A percentile compares a stretch with the other conserved stretches of the same genome.
Conservation (phyloP, 64 coral and sea anemone species). For the Dendrophyllia cribrosa region DNA sequence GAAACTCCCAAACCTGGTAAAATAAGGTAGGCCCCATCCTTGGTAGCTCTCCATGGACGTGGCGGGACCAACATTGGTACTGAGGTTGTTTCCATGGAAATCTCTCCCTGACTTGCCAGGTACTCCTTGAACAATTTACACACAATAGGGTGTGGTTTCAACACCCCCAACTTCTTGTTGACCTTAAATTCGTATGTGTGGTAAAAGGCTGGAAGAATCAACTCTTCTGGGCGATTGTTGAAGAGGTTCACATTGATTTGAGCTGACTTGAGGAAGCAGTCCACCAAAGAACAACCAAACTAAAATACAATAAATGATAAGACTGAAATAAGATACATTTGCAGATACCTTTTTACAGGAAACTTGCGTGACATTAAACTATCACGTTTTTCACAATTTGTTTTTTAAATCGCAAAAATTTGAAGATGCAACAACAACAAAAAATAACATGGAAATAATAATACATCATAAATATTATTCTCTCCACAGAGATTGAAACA, state of each 20-base stretch:
- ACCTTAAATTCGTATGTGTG: slow-evolving; percentile 96
- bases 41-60: slow-evolving; percentile 85
- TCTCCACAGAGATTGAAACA: no score
- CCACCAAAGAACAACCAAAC: slow-evolving; percentile 94
- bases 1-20: slow-evolving; percentile 70
- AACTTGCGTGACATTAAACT: no score
- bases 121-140: slow-evolving; percentile 93
- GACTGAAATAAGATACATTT: no score
- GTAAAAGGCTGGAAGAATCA: slow-evolving; percentile 87
- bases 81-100: slow-evolving; percentile 94
- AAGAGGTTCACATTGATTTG: slow-evolving; percentile 89
- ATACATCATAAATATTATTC: no score
- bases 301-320: neutral
- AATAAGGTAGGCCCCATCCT: slow-evolving; percentile 95
- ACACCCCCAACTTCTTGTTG: slow-evolving; percentile 82
- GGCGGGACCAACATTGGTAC: slow-evolving; percentile 96
- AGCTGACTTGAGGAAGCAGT: slow-evolving; percentile 88
- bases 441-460: no score
- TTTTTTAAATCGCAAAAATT: no score
- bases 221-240: slow-evolving; percentile 74
- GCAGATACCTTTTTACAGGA: neutral
- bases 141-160: slow-evolving; percentile 92
- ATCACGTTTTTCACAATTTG: no score
- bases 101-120: slow-evolving; percentile 89
- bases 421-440: no score